A percentile compares a stretch with the other conserved stretches of the same genome.
These are phyloP conservation scores for Apostichopus parvimensis DNA, from an alignment of 35 echinoderm and acorn worm genomes.

Conservation along the genomic window DNA sequence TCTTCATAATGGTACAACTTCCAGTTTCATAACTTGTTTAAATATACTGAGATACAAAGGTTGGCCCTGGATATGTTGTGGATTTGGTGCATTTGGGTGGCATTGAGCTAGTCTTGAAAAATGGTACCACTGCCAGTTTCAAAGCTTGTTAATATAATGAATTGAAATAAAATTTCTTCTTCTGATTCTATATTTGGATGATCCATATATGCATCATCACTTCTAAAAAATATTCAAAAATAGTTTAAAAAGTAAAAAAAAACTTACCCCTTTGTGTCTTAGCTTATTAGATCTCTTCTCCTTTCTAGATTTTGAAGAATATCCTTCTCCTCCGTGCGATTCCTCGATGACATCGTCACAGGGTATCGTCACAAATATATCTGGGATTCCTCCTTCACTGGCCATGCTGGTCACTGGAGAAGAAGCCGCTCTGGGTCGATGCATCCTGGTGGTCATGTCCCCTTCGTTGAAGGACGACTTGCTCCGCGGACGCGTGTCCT, in stretches of 20 bases:
- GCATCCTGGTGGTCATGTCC: conserved; percentile 34
- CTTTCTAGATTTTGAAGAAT: conserved; percentile 44
- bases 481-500: conserved; percentile 42
- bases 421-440: conserved; percentile 43
- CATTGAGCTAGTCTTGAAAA: too few species aligned
- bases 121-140: too few species aligned
- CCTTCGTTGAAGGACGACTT: conserved; percentile 52
- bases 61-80: too few species aligned
- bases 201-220: too few species aligned
- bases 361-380: conserved; percentile 48
- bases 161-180: too few species aligned
- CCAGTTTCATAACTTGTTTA: too few species aligned
- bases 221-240: too few species aligned
- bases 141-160: too few species aligned
- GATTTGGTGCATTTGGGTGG: too few species aligned
- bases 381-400: conserved; percentile 27
- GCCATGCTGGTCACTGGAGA: conserved; percentile 37
- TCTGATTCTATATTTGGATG: too few species aligned
- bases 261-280: conserved; percentile 42
- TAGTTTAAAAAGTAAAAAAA: neutral
- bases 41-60: too few species aligned
- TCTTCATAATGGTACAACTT: too few species aligned
- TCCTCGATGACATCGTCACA: conserved; percentile 50
- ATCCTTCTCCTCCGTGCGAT: neutral
- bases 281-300: conserved; percentile 22